Evolutionary conservation across 2,797 vertebrate species (phyloP), one percentile per base, ranked within the genome.

Genomic region (Clarias pachynema): DNA sequence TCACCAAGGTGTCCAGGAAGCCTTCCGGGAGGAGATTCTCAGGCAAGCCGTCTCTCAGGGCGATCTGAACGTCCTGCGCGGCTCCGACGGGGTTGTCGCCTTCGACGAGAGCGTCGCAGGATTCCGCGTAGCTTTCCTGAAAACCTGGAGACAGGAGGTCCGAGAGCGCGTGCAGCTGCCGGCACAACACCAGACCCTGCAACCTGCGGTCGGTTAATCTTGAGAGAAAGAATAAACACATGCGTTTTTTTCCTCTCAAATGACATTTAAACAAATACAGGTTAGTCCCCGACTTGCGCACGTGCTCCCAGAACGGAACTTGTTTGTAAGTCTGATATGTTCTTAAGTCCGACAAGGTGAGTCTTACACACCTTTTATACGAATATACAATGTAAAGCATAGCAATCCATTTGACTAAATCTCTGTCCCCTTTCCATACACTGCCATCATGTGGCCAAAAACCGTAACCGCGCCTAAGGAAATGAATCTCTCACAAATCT

Each of bases 141-240:
- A 92, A 92, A 40, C 92, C 91, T 70, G 92, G 68, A 24, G 97
- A 96, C 85, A 99, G 93, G 90, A 99, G 90, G 87, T 96, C 94
- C 0, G 95, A 93, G 78, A 99, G 93, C 37, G 96, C 96, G 82
- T 94, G 93, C 49, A 99, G 94, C 34, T 97, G 96, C 49, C 95
- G 93, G 29, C 94, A 95, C 62, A 99, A 91, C 34, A 98, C 91
- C 29, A 95, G 88, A 0, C 96, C 94, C 90, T 99, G 98, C 2
- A 99, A 95, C 81, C 92, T 93, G 63, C 94, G 93, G 93, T 99
- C 97, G 0, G 95, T 97, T 63, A 82, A 89, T 86, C 96, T 96
- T 88, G 15, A 79, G n/a, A 84, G 22, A 83, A 37, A n/a, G 0
- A 53, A 77, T 4, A n/a, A 18, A 57, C 12, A 49, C 0, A 22